phyloP scores from a whole-genome alignment of 2,888 invertebrate species.

The Germaria angustata region DNA sequence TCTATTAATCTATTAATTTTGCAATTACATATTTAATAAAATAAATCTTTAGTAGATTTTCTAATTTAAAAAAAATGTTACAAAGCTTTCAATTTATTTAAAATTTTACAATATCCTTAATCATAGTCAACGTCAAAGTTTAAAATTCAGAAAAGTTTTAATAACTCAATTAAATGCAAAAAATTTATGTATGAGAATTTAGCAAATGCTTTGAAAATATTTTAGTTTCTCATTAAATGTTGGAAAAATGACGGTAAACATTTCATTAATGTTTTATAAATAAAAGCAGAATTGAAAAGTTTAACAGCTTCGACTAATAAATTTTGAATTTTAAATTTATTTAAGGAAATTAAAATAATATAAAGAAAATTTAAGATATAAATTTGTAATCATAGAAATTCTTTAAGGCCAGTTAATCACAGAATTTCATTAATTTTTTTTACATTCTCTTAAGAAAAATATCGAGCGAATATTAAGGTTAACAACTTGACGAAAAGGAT shows the following conservation, averaged over 20 bases:
- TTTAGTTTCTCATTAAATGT: not conserved
- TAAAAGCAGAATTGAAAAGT: slow-evolving; percentile 13
- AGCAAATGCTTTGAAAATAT: slow-evolving; percentile 47
- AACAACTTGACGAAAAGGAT: no score
- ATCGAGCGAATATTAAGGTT: no score
- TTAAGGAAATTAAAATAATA: not conserved
- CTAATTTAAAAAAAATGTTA: not conserved
- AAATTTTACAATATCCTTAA: not conserved
- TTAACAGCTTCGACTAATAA: not conserved
- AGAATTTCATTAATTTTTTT: no score
- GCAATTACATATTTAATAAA: no score
- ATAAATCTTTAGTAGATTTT: not conserved
- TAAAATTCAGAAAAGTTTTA: slow-evolving; percentile 19
- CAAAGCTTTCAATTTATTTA: not conserved
- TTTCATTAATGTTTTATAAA: slow-evolving; percentile 36
- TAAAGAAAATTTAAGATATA: no score
- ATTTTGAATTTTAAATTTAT: not conserved
- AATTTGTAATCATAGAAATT: no score
- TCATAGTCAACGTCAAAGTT: not conserved
- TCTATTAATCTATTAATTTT: no score
- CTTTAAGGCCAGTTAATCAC: no score
- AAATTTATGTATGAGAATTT: slow-evolving; percentile 28
- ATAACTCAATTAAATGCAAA: slow-evolving; percentile 46
- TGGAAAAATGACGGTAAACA: slow-evolving; percentile 18
- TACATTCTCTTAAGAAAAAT: no score